These are phyloP conservation scores for Zoanthus gigantus DNA, from an alignment of 92 coral and sea anemone genomes.

Conservation along the genomic window DNA sequence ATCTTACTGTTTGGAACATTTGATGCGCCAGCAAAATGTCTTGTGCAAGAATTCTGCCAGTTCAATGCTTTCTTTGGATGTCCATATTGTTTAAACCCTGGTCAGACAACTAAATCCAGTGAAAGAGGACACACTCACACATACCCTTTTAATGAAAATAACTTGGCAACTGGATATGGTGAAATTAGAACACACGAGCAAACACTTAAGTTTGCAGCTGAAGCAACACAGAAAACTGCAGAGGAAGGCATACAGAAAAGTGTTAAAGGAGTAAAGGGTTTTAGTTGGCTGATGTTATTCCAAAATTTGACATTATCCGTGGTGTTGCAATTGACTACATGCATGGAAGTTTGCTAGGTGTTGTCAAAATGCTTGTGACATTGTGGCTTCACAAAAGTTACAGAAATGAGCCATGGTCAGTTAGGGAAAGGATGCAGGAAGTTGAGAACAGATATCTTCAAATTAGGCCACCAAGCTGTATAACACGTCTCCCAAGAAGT, in stretches of 20 bases:
- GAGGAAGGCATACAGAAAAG: slow-evolving; percentile 15
- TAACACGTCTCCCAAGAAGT: slow-evolving; percentile 74
- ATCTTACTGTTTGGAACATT: slow-evolving; percentile 64
- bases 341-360: slow-evolving; percentile 65
- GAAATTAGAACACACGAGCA: slow-evolving; percentile 32
- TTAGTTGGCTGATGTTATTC: slow-evolving; percentile 59
- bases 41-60: slow-evolving; percentile 64
- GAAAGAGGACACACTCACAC: slow-evolving; percentile 58
- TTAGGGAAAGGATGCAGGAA: slow-evolving; percentile 35
- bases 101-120: slow-evolving; percentile 68
- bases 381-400: slow-evolving; percentile 58
- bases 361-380: slow-evolving; percentile 56
- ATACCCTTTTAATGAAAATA: slow-evolving; percentile 64
- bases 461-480: slow-evolving; percentile 60
- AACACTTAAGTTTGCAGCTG: slow-evolving; percentile 42
- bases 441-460: slow-evolving; percentile 49
- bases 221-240: slow-evolving; percentile 43
- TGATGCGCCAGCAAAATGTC: slow-evolving; percentile 81
- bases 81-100: slow-evolving; percentile 67
- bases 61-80: slow-evolving; percentile 77
- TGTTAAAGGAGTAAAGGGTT: slow-evolving; percentile 68
- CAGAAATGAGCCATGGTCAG: slow-evolving; percentile 62
- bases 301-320: slow-evolving; percentile 61
- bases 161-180: slow-evolving; percentile 34
- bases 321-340: slow-evolving; percentile 62